Percentiles rank a stretch among this genome's conserved stretches.
These are phyloP conservation scores for Stenurella melanura DNA, from an alignment of 2,888 invertebrate genomes.

Conservation along the genomic window DNA sequence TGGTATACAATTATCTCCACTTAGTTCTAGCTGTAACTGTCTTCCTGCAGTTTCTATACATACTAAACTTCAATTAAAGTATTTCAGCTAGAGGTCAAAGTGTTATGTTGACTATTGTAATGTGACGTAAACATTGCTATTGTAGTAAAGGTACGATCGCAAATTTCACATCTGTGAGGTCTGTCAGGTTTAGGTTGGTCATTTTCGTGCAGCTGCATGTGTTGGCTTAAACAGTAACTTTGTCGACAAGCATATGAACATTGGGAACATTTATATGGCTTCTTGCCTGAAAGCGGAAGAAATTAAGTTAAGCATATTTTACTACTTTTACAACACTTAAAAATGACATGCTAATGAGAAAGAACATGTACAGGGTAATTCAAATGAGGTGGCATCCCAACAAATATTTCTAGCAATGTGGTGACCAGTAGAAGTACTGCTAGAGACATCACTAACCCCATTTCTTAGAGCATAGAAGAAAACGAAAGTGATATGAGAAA, in stretches of 20 bases:
- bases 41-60: background rate
- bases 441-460: no score
- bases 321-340: background rate
- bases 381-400: no score
- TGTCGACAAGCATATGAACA: conserved; percentile 68
- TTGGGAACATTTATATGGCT: conserved; percentile 66
- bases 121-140: conserved; percentile 49
- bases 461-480: no score
- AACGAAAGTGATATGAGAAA: no score
- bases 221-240: conserved; percentile 66
- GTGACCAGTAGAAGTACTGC: no score
- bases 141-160: conserved; percentile 46
- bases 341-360: background rate
- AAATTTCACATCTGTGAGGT: conserved; percentile 46
- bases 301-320: background rate
- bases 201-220: conserved; percentile 65
- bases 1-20: no score
- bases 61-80: background rate
- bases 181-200: conserved; percentile 41
- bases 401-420: no score
- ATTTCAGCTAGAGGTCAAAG: background rate
- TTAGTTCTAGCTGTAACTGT: background rate
- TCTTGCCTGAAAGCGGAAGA: conserved; percentile 61
- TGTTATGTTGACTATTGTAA: conserved; percentile 28
- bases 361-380: background rate